phyloP scores from a whole-genome alignment of 2,113 vertebrate genomes.

The sheep (Ovis aries) region ARS-UI_Ramb_v3.0 NC_056054.1:220494001-220494500 shows the following conservation, averaged over 20 bases:
- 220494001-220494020: constrained; percentile 69
- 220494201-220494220: constrained; percentile 16
- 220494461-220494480: neutral
- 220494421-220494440: neutral
- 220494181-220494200: neutral
- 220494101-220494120: constrained; percentile 84
- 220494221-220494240: neutral
- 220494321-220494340: neutral
- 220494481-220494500: neutral
- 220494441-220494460: neutral
- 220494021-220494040: constrained; percentile 84
- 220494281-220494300: neutral
- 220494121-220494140: neutral
- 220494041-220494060: constrained; percentile 80
- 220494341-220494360: constrained; percentile 14
- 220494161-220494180: constrained; percentile 19
- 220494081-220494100: constrained; percentile 80
- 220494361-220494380: constrained; percentile 8
- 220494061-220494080: constrained; percentile 80
- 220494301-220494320: constrained; percentile 9
- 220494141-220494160: neutral
- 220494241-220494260: neutral
- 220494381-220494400: neutral
- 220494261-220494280: neutral
- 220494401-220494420: neutral